Conservation (phyloP, 2,888 invertebrate species). For the Lepidocyrtoides sp. region DNA sequence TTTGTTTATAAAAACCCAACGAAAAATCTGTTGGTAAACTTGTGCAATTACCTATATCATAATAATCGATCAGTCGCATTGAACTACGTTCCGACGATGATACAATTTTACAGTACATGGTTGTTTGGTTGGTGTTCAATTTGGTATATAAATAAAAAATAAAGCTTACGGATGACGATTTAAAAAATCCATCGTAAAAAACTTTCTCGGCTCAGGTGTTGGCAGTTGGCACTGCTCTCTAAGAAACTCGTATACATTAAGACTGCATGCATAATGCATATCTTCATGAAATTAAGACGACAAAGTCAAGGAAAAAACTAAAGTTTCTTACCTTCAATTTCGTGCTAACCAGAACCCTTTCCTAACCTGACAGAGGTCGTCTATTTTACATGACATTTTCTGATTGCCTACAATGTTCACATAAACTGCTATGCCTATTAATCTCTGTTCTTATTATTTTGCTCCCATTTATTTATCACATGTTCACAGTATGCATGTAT, state of each 20-base stretch:
- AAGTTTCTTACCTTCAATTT: background rate
- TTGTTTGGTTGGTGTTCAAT: too few relatives aligned
- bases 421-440: conserved; percentile 28
- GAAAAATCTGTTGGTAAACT: too few relatives aligned
- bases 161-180: too few relatives aligned
- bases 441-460: conserved; percentile 48
- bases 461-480: background rate
- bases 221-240: too few relatives aligned
- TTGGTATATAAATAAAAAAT: too few relatives aligned
- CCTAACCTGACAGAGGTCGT: conserved; percentile 37
- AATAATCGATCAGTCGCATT: too few relatives aligned
- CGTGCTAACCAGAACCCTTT: background rate
- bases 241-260: conserved; percentile 16
- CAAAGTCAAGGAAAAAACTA: background rate
- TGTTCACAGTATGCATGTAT: background rate
- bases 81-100: too few relatives aligned
- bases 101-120: too few relatives aligned
- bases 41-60: too few relatives aligned
- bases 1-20: too few relatives aligned
- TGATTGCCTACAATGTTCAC: conserved; percentile 22
- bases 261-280: conserved; percentile 29
- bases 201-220: conserved; percentile 16
- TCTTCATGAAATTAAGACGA: conserved; percentile 21
- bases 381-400: conserved; percentile 64
- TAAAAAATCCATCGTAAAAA: too few relatives aligned